phyloP scores from a whole-genome alignment of 2,797 vertebrate species.

The Cuculus canorus region DNA sequence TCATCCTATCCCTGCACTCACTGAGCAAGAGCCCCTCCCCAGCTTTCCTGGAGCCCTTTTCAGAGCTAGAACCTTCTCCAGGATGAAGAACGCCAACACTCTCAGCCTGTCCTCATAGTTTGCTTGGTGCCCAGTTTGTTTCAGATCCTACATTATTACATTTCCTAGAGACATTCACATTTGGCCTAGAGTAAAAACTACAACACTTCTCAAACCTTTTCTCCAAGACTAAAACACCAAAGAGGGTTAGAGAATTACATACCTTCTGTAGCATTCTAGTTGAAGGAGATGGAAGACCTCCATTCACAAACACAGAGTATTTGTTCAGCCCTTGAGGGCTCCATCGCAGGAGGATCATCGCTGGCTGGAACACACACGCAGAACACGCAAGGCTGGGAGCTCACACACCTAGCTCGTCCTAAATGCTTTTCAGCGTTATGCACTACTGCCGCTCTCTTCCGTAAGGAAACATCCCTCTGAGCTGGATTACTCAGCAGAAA shows the following conservation, averaged over 20 bases:
- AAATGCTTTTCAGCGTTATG: background rate
- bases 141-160: background rate
- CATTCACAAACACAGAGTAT: background rate
- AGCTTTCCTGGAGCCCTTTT: no score
- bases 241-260: background rate
- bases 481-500: background rate
- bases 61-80: no score
- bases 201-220: background rate
- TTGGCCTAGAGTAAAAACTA: background rate
- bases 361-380: fast-evolving
- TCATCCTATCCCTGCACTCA: no score
- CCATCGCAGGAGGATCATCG: background rate
- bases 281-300: background rate
- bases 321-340: background rate
- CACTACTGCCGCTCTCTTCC: no score
- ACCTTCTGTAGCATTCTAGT: background rate
- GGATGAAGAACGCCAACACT: no score
- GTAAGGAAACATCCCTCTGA: fast-evolving
- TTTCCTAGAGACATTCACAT: background rate
- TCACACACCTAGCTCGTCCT: background rate
- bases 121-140: background rate
- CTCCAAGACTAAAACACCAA: background rate
- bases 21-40: no score
- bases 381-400: fast-evolving
- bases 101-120: no score